These are phyloP conservation scores for Ceratothoa steindachneri DNA, from an alignment of 2,888 invertebrate genomes.

Conservation along the genomic window DNA sequence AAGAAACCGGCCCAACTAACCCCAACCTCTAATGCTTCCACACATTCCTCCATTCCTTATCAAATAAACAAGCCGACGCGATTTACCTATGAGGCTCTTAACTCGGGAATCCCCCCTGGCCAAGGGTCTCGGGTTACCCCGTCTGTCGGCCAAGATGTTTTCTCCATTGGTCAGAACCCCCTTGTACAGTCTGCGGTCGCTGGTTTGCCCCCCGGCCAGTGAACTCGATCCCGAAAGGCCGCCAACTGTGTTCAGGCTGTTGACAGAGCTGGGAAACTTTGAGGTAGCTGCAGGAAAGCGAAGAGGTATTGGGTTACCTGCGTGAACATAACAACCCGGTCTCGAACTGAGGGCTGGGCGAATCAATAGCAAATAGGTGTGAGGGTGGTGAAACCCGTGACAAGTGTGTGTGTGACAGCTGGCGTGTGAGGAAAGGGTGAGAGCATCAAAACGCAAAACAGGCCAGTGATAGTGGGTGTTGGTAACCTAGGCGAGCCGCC, in stretches of 20 bases:
- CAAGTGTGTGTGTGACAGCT: no score
- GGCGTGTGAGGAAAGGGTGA: no score
- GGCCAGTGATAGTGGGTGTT: no score
- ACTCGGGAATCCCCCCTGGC: slow-evolving; percentile 42
- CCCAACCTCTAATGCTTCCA: neutral
- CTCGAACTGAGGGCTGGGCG: no score
- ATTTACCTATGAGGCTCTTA: slow-evolving; percentile 42
- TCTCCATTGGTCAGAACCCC: slow-evolving; percentile 31
- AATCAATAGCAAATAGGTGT: no score
- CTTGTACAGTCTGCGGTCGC: neutral
- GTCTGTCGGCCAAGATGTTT: slow-evolving; percentile 32
- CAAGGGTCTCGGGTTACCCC: slow-evolving; percentile 32
- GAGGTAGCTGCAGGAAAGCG: neutral
- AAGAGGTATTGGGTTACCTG: neutral
- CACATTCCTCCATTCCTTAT: neutral
- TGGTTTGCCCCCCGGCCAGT: neutral
- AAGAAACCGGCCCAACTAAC: no score
- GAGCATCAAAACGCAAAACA: no score
- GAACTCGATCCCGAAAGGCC: neutral
- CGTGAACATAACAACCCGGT: no score
- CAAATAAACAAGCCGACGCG: neutral
- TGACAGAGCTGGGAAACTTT: neutral
- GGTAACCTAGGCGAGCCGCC: no score
- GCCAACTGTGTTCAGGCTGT: neutral
- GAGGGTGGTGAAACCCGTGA: no score